These are phyloP conservation scores for Daboia siamensis DNA, from an alignment of 2,113 vertebrate species.

Conservation along the genomic window DNA sequence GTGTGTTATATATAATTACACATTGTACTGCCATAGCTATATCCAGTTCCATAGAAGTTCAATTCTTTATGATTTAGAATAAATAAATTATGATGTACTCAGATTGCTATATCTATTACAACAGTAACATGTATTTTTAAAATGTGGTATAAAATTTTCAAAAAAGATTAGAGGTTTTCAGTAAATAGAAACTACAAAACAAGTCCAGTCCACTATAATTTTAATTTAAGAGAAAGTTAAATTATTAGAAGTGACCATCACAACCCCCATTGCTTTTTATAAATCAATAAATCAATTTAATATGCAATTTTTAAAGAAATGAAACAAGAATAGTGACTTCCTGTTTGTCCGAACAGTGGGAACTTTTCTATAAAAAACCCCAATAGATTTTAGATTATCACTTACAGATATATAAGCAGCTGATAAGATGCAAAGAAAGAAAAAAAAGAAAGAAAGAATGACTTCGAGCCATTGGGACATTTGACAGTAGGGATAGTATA, in stretches of 20 bases:
- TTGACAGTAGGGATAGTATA: background rate
- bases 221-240: background rate
- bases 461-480: background rate
- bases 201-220: background rate
- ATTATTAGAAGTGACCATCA: background rate
- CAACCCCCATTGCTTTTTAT: background rate
- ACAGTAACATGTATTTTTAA: background rate
- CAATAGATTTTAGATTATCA: background rate
- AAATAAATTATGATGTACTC: background rate
- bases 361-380: background rate
- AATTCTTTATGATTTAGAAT: background rate
- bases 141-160: background rate
- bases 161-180: background rate
- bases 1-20: background rate
- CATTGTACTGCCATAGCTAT: background rate
- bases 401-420: background rate
- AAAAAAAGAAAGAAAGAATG: background rate
- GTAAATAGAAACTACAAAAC: background rate
- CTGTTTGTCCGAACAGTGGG: background rate
- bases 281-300: background rate
- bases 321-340: background rate
- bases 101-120: background rate
- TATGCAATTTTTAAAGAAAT: background rate
- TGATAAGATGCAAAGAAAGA: background rate
- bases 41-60: background rate